Evolutionary conservation across 2,888 invertebrate genomes (phyloP).

Genomic region (Epinotia ramella): DNA sequence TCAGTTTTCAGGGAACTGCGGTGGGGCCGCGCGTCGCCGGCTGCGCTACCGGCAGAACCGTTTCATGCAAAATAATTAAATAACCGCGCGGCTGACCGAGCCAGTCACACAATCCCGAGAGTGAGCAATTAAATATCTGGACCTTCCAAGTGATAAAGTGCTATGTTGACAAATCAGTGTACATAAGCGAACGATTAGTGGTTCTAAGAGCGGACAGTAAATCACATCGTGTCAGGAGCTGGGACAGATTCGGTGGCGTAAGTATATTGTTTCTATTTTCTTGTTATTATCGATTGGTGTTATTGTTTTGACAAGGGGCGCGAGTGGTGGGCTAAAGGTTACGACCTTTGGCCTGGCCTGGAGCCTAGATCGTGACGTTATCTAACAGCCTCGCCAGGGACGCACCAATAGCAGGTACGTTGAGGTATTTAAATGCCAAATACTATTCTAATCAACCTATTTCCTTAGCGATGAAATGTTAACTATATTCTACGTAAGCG

Average conservation of each 20-base stretch:
- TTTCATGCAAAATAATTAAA: slow-evolving; percentile 76
- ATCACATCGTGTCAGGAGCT: slow-evolving; percentile 46
- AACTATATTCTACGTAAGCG: neutral
- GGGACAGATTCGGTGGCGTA: slow-evolving; percentile 58
- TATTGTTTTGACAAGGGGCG: slow-evolving; percentile 65
- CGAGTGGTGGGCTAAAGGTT: slow-evolving; percentile 69
- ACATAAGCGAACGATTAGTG: slow-evolving; percentile 48
- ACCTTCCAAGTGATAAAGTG: slow-evolving; percentile 50
- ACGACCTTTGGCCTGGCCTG: slow-evolving; percentile 64
- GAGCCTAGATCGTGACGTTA: slow-evolving; percentile 66
- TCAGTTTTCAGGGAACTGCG: slow-evolving; percentile 69
- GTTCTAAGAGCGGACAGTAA: slow-evolving; percentile 48
- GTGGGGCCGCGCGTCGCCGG: slow-evolving; percentile 55
- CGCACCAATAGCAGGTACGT: slow-evolving; percentile 37
- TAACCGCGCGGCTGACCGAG: slow-evolving; percentile 62
- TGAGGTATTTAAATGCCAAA: neutral
- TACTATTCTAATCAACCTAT: neutral
- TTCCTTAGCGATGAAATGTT: neutral
- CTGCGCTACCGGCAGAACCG: slow-evolving; percentile 55
- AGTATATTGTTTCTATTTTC: slow-evolving; percentile 56
- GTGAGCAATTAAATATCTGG: slow-evolving; percentile 50
- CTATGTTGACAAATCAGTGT: slow-evolving; percentile 47
- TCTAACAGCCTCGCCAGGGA: slow-evolving; percentile 61
- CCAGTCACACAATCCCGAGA: slow-evolving; percentile 52
- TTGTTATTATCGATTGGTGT: slow-evolving; percentile 63